These are phyloP conservation scores for Syrrhaptes paradoxus DNA, from an alignment of 2,113 vertebrate genomes.

Conservation along the genomic window DNA sequence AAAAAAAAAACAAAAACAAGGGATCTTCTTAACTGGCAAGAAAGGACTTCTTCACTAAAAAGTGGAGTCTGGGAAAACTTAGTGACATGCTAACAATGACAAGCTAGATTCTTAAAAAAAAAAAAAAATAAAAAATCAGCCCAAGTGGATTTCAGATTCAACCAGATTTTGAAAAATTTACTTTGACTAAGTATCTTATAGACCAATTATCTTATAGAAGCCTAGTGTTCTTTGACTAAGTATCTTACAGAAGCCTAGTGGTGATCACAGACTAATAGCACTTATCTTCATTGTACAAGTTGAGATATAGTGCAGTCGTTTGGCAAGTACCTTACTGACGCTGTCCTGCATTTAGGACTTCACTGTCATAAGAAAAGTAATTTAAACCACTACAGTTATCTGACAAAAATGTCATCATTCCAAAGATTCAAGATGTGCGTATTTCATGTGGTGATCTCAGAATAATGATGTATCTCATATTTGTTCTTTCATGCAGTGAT, in stretches of 20 bases:
- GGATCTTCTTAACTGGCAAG: background rate
- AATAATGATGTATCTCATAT: background rate
- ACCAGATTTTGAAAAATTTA: background rate
- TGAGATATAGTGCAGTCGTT: background rate
- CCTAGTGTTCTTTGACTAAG: background rate
- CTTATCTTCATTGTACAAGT: background rate
- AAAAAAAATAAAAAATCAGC: background rate
- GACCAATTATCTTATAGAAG: too few relatives aligned
- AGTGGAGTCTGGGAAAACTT: background rate
- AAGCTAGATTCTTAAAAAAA: background rate
- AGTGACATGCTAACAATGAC: background rate
- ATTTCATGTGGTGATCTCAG: background rate
- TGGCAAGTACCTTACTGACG: background rate
- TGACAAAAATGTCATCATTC: background rate
- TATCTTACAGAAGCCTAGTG: background rate
- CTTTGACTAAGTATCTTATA: background rate
- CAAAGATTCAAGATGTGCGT: background rate
- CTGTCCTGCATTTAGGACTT: background rate
- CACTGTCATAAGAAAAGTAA: background rate
- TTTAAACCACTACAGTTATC: background rate
- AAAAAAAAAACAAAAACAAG: background rate
- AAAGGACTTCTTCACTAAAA: background rate
- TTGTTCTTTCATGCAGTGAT: background rate
- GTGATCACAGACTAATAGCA: background rate
- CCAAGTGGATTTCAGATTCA: background rate